Evolutionary conservation across 2,113 vertebrate genomes (phyloP), one percentile per base, ranked within the genome.

Genomic region (Pantherophis guttatus): DNA sequence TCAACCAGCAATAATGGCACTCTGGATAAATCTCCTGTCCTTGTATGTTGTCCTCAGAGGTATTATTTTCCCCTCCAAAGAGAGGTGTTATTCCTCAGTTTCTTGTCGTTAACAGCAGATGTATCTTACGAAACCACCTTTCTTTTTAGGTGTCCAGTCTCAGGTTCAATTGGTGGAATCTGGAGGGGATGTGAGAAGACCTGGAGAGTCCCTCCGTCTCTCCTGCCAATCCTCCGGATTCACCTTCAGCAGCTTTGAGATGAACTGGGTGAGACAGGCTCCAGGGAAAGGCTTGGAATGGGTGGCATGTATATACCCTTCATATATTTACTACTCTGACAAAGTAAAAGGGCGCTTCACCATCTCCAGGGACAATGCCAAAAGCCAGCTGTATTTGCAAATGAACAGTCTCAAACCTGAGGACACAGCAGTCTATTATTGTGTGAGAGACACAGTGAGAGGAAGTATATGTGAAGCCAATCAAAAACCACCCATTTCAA

Each of bases 381-480:
- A 59, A 26, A 59, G 58, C 23, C 58, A 59, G 58, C 58, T 59
- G 23, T 59, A 59, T 59, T 2, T 59, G 2, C 2, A 59, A 24
- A 59, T 59, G 58, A 59, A 26, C 23, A 59, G 8, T 23, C 23
- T 59, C 8, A 59, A 24, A 59, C 8, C 58, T 1, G 58, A 59
- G 2, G 58, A 59, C 23, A 26, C 8, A 0, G 23, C 23, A 0
- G 2, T 59, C 59, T 62, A 62, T 26, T 62, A 62, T 0, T 62
- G 24, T 11, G 1, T 0, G 0, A 62, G 24, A 62, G 59, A 62
- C 59, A 62, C 24, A 62, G 24, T 62, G 24, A 26, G 58, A 62
- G 59, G n/a, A n/a, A n/a, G n/a, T n/a, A n/a, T n/a, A n/a, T n/a
- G n/a, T n/a, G 3, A 62, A 26, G 2, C 39, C 39, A 44, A 44